These are phyloP conservation scores for Plutomurus gul DNA, from an alignment of 1,140 invertebrate genomes.

Conservation along the genomic window DNA sequence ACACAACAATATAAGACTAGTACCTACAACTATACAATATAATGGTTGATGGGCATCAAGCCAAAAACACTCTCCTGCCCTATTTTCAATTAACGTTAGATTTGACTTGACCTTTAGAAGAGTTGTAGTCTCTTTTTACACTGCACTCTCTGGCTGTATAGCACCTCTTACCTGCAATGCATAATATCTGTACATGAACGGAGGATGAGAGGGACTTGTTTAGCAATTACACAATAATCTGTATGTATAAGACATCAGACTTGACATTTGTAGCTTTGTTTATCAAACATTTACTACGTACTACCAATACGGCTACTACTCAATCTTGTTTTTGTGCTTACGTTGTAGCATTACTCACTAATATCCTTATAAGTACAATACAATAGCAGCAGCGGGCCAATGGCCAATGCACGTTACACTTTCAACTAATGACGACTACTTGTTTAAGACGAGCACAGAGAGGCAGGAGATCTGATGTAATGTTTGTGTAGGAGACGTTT, in stretches of 20 bases:
- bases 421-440: background rate
- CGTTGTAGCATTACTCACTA: too few species aligned
- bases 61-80: conserved; percentile 31
- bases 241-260: too few species aligned
- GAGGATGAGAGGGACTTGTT: too few species aligned
- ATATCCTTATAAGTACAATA: too few species aligned
- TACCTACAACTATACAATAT: conserved; percentile 1
- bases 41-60: conserved; percentile 7
- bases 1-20: background rate
- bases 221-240: background rate
- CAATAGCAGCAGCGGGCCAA: too few species aligned
- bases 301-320: too few species aligned
- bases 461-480: background rate
- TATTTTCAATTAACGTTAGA: conserved; percentile 19
- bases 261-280: too few species aligned
- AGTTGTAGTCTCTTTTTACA: background rate
- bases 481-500: background rate
- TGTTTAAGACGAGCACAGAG: background rate
- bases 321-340: too few species aligned
- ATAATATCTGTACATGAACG: too few species aligned
- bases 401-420: background rate
- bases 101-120: conserved; percentile 21
- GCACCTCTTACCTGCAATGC: too few species aligned
- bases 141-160: too few species aligned
- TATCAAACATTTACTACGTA: too few species aligned